Conservation (phyloP, 2,888 invertebrate species). For the Lamellibrachia satsuma region DNA sequence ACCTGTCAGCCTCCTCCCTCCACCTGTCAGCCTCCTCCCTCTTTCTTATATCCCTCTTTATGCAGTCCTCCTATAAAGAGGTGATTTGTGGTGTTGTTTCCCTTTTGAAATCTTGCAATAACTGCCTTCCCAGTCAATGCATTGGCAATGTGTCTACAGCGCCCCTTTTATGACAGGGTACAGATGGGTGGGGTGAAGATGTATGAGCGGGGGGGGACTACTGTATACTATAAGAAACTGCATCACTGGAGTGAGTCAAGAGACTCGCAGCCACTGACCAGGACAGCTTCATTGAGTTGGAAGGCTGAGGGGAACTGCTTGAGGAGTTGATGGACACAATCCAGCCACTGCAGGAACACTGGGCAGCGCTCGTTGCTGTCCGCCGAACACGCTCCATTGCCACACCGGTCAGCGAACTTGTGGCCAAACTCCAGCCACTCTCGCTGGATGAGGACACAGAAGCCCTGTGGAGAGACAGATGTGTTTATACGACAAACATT, state of each 20-base stretch:
- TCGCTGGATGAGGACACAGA: constrained; percentile 89
- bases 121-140: too few relatives aligned
- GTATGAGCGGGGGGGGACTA: too few relatives aligned
- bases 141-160: too few relatives aligned
- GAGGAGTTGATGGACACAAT: constrained; percentile 91
- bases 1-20: too few relatives aligned
- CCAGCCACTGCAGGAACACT: constrained; percentile 97
- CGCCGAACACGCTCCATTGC: constrained; percentile 72
- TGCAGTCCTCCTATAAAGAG: too few relatives aligned
- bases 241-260: background rate
- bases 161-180: too few relatives aligned
- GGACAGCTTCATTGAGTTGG: constrained; percentile 91
- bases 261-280: constrained; percentile 72
- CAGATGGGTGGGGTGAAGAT: too few relatives aligned
- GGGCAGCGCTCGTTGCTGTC: constrained; percentile 96
- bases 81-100: too few relatives aligned
- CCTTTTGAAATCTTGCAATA: too few relatives aligned
- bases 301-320: constrained; percentile 91
- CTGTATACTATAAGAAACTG: background rate
- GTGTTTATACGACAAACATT: background rate
- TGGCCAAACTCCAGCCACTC: constrained; percentile 99
- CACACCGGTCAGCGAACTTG: constrained; percentile 95
- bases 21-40: too few relatives aligned
- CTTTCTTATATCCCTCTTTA: too few relatives aligned
- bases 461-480: constrained; percentile 77